Base-by-base conservation (phyloP, 2,113 vertebrate species). In the Albula glossodonta region DNA sequence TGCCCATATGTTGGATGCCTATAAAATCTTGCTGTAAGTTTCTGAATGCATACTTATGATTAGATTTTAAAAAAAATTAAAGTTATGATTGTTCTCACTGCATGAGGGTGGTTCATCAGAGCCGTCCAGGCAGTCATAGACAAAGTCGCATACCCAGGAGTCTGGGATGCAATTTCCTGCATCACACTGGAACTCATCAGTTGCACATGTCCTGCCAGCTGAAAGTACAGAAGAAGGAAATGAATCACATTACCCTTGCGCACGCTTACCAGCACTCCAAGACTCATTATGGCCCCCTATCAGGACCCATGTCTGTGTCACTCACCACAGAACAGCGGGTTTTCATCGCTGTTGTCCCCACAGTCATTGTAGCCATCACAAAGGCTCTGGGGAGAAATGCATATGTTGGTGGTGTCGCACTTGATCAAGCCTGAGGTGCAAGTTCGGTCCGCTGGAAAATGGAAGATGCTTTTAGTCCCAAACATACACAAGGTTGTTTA, bases 341-440 rank as follows among this genome's bases (percentile, higher is more conserved):
- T 94, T 85, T 95, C 94, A 63, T 95, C 94, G 0, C 93, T 95
- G 91, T 94, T 94, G 91, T 95, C 94, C 5, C 94, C 94, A 84
- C 94, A 95, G 92, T 95, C 92, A 89, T 95, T 94, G 86, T 82
- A 91, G 63, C 94, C 96, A 1, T 99, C 97, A 89, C 98, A 99
- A 25, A 97, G 91, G 90, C 90, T 96, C 0, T 84, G 90, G 63
- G 95, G 95, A 89, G 93, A 94, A 91, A 98, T 96, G 93, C 97
- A 99, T 90, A 99, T 96, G 89, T 98, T 98, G 87, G 96, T 97
- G 87, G 82, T 94, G 31, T 95, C 95, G 90, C 98, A 99, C 93
- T 97, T 99, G 84, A 95, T 89, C 87, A 93, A 95, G 66, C 94
- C 96, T 13, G 94, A 11, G 12, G 94, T 94, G 89, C 98, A 99